Evolutionary conservation across 2,797 vertebrate genomes (phyloP).

Genomic region (Gastrophryne carolinensis): DNA sequence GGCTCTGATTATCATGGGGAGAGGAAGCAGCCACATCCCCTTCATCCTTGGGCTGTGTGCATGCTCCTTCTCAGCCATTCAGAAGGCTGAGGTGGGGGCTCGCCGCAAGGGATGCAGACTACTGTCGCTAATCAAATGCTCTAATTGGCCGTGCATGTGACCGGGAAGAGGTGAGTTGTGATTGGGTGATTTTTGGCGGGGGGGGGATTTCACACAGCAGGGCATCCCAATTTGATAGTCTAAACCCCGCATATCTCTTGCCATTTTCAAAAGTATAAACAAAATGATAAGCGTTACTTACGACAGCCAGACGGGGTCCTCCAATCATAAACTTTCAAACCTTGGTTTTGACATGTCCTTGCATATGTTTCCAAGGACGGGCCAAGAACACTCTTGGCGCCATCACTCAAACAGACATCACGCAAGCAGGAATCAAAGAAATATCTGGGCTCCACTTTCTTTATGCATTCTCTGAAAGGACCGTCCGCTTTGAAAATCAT

Average conservation of each 20-base stretch:
- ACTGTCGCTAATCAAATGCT: too few relatives aligned
- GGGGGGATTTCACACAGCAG: too few relatives aligned
- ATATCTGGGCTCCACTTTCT: not conserved
- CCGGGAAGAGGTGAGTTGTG: too few relatives aligned
- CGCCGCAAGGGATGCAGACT: too few relatives aligned
- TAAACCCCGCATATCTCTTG: not conserved
- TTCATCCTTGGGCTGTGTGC: too few relatives aligned
- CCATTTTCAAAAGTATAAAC: not conserved
- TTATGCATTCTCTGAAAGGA: constrained; percentile 31
- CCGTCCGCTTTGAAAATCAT: constrained; percentile 22
- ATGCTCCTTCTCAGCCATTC: too few relatives aligned
- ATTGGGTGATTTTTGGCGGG: too few relatives aligned
- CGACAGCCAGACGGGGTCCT: constrained; percentile 34
- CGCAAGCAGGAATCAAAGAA: constrained; percentile 36
- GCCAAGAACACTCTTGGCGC: constrained; percentile 17
- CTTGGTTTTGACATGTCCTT: constrained; percentile 1
- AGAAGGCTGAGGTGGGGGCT: too few relatives aligned
- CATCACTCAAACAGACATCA: constrained; percentile 37
- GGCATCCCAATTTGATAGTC: too few relatives aligned
- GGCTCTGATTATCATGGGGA: too few relatives aligned
- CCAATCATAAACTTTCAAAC: constrained; percentile 39
- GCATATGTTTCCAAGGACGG: constrained; percentile 20
- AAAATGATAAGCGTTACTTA: constrained; percentile 6
- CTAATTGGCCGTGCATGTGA: too few relatives aligned
- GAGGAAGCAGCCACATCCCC: too few relatives aligned